Evolutionary conservation across 1,140 invertebrate species (phyloP).

Genomic region (Argopecten irradians): DNA sequence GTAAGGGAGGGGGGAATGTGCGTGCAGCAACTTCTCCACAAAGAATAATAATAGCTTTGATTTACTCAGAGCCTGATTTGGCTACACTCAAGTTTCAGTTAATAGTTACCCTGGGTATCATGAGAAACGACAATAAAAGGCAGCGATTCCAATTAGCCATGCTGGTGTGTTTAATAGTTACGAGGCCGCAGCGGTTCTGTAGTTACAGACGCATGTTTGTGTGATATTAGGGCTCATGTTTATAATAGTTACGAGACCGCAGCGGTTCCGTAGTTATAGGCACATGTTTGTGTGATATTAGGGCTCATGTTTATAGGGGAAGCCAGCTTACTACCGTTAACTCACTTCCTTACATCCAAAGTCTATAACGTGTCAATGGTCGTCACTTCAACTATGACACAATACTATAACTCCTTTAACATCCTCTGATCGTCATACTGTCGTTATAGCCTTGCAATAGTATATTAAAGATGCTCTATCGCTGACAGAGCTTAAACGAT

Average conservation of each 20-base stretch:
- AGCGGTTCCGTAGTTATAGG: neutral
- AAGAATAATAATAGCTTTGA: neutral
- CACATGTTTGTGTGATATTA: neutral
- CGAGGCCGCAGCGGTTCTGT: neutral
- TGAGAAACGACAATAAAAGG: neutral
- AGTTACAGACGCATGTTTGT: neutral
- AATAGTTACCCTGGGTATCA: neutral
- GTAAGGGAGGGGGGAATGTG: too few species aligned
- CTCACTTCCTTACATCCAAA: too few species aligned
- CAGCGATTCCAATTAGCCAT: neutral
- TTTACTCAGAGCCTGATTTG: neutral
- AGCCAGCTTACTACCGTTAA: too few species aligned
- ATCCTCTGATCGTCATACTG: too few species aligned
- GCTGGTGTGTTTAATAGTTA: neutral
- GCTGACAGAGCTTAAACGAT: too few species aligned
- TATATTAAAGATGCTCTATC: too few species aligned
- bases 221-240: neutral
- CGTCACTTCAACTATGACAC: too few species aligned
- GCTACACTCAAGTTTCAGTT: neutral
- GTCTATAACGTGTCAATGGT: too few species aligned
- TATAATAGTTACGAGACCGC: neutral
- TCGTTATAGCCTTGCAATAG: too few species aligned
- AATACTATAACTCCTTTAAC: too few species aligned
- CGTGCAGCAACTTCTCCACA: neutral
- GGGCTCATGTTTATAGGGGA: neutral